Percentiles rank a stretch among this genome's conserved stretches.
Conservation (phyloP, 1,140 invertebrate genomes). For the Trichogramma pretiosum region DNA sequence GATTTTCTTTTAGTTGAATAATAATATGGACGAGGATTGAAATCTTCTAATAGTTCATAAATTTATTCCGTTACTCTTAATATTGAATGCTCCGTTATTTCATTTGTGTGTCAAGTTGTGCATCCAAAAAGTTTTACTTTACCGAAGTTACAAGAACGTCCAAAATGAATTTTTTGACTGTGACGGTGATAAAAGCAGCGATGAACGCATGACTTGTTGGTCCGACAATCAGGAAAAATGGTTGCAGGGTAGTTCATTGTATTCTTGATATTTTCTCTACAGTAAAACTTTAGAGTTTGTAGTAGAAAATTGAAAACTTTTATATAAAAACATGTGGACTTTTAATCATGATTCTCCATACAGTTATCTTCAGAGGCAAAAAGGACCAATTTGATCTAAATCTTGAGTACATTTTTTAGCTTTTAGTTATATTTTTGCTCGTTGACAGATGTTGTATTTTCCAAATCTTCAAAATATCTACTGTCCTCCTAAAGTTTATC, state of each 20-base stretch:
- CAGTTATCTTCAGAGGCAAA: constrained; percentile 4
- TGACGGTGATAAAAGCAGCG: no score
- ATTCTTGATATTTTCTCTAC: not conserved
- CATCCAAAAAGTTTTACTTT: not conserved
- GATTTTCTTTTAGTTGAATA: constrained; percentile 11
- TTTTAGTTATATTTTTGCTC: not conserved
- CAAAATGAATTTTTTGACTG: not conserved
- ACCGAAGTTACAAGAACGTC: not conserved
- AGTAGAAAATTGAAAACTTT: constrained; percentile 14
- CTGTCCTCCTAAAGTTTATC: not conserved
- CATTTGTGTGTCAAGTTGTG: not conserved
- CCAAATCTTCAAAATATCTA: not conserved
- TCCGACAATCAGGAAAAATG: not conserved
- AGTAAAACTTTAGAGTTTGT: constrained; percentile 10
- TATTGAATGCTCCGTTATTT: constrained; percentile 5
- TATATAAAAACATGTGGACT: constrained; percentile 14
- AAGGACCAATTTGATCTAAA: not conserved
- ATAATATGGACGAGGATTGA: constrained; percentile 12
- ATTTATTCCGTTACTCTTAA: constrained; percentile 2
- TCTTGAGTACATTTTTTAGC: not conserved
- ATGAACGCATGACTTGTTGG: no score
- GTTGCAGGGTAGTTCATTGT: not conserved
- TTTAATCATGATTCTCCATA: not conserved
- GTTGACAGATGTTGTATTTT: not conserved
- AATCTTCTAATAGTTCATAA: constrained; percentile 10